phyloP scores from a whole-genome alignment of 2,797 vertebrate genomes.

The Propithecus perrieri region DNA sequence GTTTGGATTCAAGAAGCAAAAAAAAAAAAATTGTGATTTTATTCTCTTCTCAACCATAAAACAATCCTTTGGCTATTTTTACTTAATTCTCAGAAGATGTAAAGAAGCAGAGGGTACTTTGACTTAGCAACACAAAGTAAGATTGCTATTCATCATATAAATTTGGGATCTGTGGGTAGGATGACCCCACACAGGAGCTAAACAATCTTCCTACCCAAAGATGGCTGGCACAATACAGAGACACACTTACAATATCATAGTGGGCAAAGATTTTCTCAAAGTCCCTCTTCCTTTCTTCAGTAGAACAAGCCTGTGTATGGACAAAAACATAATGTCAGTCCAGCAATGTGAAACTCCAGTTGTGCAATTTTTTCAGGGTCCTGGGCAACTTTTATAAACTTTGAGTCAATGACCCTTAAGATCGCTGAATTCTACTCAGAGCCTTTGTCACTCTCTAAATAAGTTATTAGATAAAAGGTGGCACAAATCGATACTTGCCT shows the following conservation, averaged over 20 bases:
- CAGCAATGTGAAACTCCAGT: neutral
- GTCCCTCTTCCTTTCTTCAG: conserved; percentile 92
- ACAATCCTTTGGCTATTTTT: neutral
- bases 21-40: neutral
- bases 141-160: neutral
- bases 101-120: neutral
- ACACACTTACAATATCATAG: conserved; percentile 95
- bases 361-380: neutral
- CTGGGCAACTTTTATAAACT: neutral
- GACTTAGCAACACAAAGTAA: neutral
- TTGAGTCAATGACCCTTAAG: neutral
- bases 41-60: neutral
- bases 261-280: conserved; percentile 97
- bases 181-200: neutral
- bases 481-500: neutral
- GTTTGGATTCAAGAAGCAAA: neutral
- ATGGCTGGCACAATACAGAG: neutral
- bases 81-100: neutral
- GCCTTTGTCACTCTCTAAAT: neutral
- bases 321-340: neutral
- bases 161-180: neutral
- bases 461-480: neutral
- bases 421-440: neutral
- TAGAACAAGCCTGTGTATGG: conserved; percentile 88
- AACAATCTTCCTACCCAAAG: neutral